Base-by-base conservation (phyloP, 2,888 invertebrate species). In the Prosopocoilus inquinatus region DNA sequence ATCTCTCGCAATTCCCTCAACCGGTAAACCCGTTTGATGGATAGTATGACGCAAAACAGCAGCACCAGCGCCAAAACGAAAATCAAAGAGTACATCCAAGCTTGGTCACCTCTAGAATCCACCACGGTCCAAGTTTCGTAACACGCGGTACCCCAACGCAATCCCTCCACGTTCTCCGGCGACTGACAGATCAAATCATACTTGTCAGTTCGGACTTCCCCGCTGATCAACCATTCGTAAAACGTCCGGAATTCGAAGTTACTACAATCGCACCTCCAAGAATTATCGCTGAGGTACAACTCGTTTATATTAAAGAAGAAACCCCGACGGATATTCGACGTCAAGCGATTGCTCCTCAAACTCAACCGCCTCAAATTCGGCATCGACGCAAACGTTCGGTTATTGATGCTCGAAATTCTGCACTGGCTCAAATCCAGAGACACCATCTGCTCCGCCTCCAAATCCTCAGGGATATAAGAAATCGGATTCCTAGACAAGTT, bases 231-330 rank as follows among this genome's bases (percentile, higher is more conserved):
- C 69, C 78, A 88, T 56, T 82, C 80, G 63, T 83, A 88, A 67
- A 87, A 83, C 8, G 82, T 79, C 51, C 81, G 79, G 70, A 90
- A 82, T 15, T 83, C 79, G 0, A 66, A 63, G 59, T 83, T 82
- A n/a, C 72, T 64, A 66, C 91, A 91, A 59, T 88, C 85, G 70
- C 91, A 91, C 57, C 85, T 80, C 90, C 90, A 91, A 62, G 87
- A 86, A 72, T 91, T 91, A 66, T 90, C 88, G 11, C 81, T 80
- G 44, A 90, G 70, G 68, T 82, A 80, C n/a, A 90, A 72, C 50
- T 79, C 78, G 57, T 80, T 82, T 8, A 79, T 76, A 71, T 86
- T 87, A 0, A 80, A 79, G 67, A 90, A 89, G 67, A 81, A 82
- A 1, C 78, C 76, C 5, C 79, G 78, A 35, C 78, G 79, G 74